phyloP scores from a whole-genome alignment of 1,140 invertebrate genomes.

The Drosophila pallidifrons region DNA sequence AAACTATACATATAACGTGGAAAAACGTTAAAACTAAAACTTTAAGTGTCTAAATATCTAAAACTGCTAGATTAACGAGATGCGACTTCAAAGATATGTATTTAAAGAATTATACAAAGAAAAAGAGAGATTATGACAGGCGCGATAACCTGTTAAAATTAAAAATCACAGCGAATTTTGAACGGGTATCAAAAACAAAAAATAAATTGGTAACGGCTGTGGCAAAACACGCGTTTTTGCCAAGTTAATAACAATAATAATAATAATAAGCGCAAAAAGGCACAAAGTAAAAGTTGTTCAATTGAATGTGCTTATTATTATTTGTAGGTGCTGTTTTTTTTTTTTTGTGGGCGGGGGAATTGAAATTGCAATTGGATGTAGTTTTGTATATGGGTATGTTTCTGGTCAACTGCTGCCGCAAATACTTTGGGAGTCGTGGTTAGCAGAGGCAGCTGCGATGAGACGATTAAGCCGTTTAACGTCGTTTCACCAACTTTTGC shows the following conservation, averaged over 20 bases:
- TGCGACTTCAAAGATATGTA: constrained; percentile 47
- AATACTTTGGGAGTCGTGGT: constrained; percentile 44
- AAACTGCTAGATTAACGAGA: constrained; percentile 57
- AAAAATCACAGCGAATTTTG: constrained; percentile 56
- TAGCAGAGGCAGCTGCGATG: constrained; percentile 27
- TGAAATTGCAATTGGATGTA: not conserved
- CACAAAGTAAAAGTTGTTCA: constrained; percentile 7
- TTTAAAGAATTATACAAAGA: constrained; percentile 50
- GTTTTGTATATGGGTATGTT: constrained; percentile 8
- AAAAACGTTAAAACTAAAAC: constrained; percentile 26
- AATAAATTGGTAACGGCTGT: constrained; percentile 9
- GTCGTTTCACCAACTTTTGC: constrained; percentile 95
- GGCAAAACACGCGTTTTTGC: constrained; percentile 7
- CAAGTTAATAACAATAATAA: constrained; percentile 32
- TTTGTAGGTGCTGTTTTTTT: not conserved
- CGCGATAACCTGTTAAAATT: not conserved
- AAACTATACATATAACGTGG: constrained; percentile 19
- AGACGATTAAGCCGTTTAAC: constrained; percentile 76
- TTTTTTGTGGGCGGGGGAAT: too few species aligned
- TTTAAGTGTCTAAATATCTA: not conserved
- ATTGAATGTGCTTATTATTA: constrained; percentile 9
- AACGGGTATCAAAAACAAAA: constrained; percentile 33
- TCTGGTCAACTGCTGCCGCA: constrained; percentile 77
- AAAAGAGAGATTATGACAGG: constrained; percentile 42
- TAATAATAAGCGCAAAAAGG: constrained; percentile 28